Evolutionary conservation across 2,113 vertebrate species (phyloP), one percentile per base, ranked within the genome.

Genomic region (Halichoerus grypus): DNA sequence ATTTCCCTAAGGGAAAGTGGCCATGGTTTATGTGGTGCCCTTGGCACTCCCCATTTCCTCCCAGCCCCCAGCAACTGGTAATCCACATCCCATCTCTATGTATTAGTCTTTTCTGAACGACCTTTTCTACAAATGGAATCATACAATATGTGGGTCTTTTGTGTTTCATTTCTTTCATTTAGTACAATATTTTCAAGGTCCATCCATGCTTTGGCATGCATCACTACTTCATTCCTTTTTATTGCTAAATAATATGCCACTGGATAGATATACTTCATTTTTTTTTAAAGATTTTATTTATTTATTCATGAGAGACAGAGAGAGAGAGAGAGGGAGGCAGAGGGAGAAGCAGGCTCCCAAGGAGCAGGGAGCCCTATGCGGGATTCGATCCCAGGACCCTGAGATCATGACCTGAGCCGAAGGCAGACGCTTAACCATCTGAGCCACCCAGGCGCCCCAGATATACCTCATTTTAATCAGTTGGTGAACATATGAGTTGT

Each of bases 111-210:
- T 72, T 72, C 57, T 92, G 67, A 67, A 91, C 5, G 57, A 77
- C 26, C 10, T 72, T 88, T 80, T 63, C 88, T 84, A 61, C 94
- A 93, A 91, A 91, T 77, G 36, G 71, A 95, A 49, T 87, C 36
- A 51, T 39, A 57, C 13, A 33, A 51, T 55, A 28, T 49, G 65
- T 33, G 36, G 14, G 49, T 59, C 71, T 92, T 94, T 63, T 81
- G 49, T 71, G 26, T 71, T 31, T 71, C 63, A 8, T 53, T 92
- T 89, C 63, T 83, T 82, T 69, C 36, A 91, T 74, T 89, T 83
- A 80, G 33, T 65, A 9, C 67, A 79, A 39, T 89, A 26, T 80
- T 87, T 92, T 69, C 91, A 95, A 14, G 31, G 55, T 42, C 83
- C 49, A 71, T 72, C 55, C 59, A 79, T 89, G n/a, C 16, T 46